These are phyloP conservation scores for Monochamus alternatus DNA, from an alignment of 2,888 invertebrate species.

Conservation along the genomic window DNA sequence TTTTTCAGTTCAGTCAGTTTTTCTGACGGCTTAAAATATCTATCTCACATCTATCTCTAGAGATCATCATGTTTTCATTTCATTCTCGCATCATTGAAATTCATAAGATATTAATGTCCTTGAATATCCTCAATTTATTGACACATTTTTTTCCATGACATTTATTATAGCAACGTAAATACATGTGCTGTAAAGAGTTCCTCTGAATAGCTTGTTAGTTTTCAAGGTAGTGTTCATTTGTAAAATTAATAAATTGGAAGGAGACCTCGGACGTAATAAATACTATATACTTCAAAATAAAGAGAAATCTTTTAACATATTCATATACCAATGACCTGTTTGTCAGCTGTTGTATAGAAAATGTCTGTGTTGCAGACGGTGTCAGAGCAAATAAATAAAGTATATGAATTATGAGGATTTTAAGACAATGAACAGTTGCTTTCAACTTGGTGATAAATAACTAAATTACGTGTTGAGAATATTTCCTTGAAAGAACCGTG, in stretches of 20 bases:
- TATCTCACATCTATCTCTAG: not conserved
- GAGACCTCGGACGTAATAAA: not conserved
- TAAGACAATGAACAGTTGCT: constrained; percentile 37
- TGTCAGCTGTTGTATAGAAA: not conserved
- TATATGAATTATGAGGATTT: constrained; percentile 25
- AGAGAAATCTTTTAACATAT: not conserved
- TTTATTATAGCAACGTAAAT: not conserved
- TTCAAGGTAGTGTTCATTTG: not conserved
- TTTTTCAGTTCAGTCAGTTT: too few relatives aligned
- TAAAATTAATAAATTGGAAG: not conserved
- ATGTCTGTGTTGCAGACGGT: not conserved
- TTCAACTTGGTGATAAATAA: constrained; percentile 40
- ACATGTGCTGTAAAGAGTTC: not conserved
- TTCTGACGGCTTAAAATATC: too few relatives aligned
- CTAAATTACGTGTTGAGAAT: constrained; percentile 40
- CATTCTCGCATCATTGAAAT: not conserved
- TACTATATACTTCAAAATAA: not conserved
- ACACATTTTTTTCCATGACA: too few relatives aligned
- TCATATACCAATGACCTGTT: not conserved
- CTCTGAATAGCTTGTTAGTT: not conserved
- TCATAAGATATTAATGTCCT: too few relatives aligned
- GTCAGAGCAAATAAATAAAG: constrained; percentile 30
- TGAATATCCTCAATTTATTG: too few relatives aligned
- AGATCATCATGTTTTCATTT: constrained; percentile 1
- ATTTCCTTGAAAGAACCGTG: constrained; percentile 22